These are phyloP conservation scores for Bergia puertoricense DNA, from an alignment of 92 coral and sea anemone species.

Conservation along the genomic window DNA sequence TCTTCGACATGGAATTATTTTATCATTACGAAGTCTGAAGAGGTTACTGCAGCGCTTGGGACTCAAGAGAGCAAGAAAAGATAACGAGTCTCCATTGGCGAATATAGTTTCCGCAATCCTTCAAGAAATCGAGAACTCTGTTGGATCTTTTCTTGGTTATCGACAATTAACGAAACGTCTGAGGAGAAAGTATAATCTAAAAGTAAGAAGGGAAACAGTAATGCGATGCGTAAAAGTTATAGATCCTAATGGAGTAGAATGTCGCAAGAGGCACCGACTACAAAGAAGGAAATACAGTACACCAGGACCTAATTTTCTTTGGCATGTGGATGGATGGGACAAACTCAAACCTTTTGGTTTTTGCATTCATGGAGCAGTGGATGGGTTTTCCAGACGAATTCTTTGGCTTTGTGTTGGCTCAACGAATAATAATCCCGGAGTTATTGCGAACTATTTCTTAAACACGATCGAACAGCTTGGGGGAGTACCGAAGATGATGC, in stretches of 20 bases:
- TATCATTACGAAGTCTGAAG: conserved; percentile 48
- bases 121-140: conserved; percentile 44
- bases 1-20: conserved; percentile 47
- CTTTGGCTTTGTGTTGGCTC: conserved; percentile 44
- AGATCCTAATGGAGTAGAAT: no score
- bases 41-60: conserved; percentile 23
- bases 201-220: conserved; percentile 54
- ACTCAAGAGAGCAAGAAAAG: conserved; percentile 32
- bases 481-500: conserved; percentile 44
- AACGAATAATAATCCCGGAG: conserved; percentile 36
- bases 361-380: conserved; percentile 48
- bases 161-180: conserved; percentile 54
- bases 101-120: conserved; percentile 46
- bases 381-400: conserved; percentile 50
- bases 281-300: conserved; percentile 32
- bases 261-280: conserved; percentile 38
- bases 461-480: conserved; percentile 36
- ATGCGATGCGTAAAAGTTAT: conserved; percentile 14
- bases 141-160: conserved; percentile 52
- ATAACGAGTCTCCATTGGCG: conserved; percentile 50
- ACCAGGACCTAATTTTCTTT: conserved; percentile 7
- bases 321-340: conserved; percentile 20
- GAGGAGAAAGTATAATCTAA: conserved; percentile 47
- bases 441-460: conserved; percentile 32
- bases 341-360: conserved; percentile 23